Evolutionary conservation across 1,140 invertebrate species (phyloP).

Genomic region (Theocolax elegans): DNA sequence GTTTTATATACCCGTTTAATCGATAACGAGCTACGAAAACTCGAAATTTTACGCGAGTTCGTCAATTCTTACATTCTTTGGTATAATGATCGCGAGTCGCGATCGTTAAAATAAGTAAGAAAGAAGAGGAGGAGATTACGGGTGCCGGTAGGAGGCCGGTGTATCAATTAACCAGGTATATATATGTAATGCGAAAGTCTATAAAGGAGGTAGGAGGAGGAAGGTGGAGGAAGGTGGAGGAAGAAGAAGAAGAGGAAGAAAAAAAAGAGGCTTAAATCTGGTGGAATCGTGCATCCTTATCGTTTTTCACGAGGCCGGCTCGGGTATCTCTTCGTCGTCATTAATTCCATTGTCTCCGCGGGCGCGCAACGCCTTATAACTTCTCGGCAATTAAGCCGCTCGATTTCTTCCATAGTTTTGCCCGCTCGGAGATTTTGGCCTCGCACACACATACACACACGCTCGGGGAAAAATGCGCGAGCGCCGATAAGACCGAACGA

Average conservation of each 20-base stretch:
- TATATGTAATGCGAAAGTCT: too few relatives aligned
- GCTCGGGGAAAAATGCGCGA: constrained; percentile 45
- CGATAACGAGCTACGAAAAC: too few relatives aligned
- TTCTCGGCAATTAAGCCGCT: constrained; percentile 40
- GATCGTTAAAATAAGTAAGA: too few relatives aligned
- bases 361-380: constrained; percentile 28
- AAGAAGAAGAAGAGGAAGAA: neutral
- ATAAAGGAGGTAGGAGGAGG: neutral
- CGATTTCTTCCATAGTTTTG: constrained; percentile 16
- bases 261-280: constrained; percentile 29
- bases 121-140: too few relatives aligned
- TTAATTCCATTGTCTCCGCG: constrained; percentile 48
- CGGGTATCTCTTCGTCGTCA: constrained; percentile 49
- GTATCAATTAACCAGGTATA: constrained; percentile 16
- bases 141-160: too few relatives aligned
- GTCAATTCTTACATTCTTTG: too few relatives aligned
- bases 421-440: constrained; percentile 30
- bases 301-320: constrained; percentile 36
- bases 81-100: too few relatives aligned
- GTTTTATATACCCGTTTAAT: too few relatives aligned
- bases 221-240: too few relatives aligned
- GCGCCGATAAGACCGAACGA: constrained; percentile 33
- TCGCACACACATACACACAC: neutral
- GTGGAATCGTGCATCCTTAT: constrained; percentile 35
- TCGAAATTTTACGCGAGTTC: too few relatives aligned